Base-by-base conservation (phyloP, 2,797 vertebrate genomes). In the Poeciliopsis turneri region DNA sequence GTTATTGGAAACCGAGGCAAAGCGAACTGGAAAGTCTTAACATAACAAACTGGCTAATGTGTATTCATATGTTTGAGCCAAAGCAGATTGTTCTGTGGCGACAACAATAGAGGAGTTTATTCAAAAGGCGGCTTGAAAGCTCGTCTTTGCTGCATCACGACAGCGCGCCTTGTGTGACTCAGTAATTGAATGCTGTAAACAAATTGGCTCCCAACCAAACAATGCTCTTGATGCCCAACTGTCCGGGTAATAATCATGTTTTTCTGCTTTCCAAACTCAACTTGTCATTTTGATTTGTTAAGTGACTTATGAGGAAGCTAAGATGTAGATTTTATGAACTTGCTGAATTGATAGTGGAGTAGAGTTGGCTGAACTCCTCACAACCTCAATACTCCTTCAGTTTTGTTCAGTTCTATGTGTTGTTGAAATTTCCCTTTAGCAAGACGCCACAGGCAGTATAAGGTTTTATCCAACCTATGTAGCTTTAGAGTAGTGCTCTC, bases 51-150 rank as follows among this genome's bases (percentile, higher is more conserved):
- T 30, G 13, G 30, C 51, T 55, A 57, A 77, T 69, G 61, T 39
- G 66, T 20, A 47, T 86, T 84, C 75, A 74, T 88, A 87, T 79
- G 39, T 82, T 89, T 41, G 36, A 45, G 46, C 73, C 79, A 45
- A 73, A 87, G 74, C 76, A 82, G 82, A 91, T 79, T 81, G 83
- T 85, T 87, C 23, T 12, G 72, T 46, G 77, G 41, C 30, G 18
- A 28, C 78, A 85, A 87, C 86, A 92, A 91, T 66, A 20, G 80
- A 72, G 18, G 74, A 55, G 64, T 82, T 88, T 57, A 77, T 85
- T 90, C 74, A 71, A 82, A 89, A 90, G 84, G 23, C n/a, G 12
- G 55, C 11, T 33, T 81, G 91, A 89, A 91, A 89, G 84, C 74
- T 76, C 46, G 12, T 87, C 81, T 83, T 87, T 89, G 84, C 84